phyloP scores from a whole-genome alignment of 2,797 vertebrate species.

The Gymnothorax reevesii region DNA sequence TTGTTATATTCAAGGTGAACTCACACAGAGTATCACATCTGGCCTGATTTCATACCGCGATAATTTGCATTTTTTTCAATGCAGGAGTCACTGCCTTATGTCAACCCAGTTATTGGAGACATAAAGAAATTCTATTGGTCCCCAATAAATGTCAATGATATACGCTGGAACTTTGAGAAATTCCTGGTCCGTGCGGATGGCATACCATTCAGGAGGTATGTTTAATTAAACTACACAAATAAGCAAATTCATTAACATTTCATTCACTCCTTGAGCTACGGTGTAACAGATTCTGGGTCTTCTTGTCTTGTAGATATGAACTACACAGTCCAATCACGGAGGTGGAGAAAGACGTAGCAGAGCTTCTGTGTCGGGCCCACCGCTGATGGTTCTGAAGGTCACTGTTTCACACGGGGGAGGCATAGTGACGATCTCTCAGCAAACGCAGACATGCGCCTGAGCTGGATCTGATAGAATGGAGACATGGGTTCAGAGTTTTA shows the following conservation, averaged over 20 bases:
- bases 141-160: conserved; percentile 75
- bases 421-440: conserved; percentile 74
- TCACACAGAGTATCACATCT: neutral
- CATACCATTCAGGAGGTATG: conserved; percentile 70
- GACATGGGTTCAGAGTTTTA: conserved; percentile 58
- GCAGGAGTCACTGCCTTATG: conserved; percentile 72
- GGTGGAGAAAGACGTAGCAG: conserved; percentile 69
- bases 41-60: neutral
- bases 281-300: conserved; percentile 16
- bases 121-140: conserved; percentile 76
- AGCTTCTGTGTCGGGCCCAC: conserved; percentile 53
- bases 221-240: neutral
- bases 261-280: neutral
- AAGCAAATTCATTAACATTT: neutral
- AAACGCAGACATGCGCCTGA: conserved; percentile 74
- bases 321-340: conserved; percentile 66
- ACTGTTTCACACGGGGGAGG: conserved; percentile 45
- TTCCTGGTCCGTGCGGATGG: conserved; percentile 74
- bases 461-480: conserved; percentile 71
- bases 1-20: conserved; percentile 9
- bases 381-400: neutral
- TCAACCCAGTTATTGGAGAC: conserved; percentile 76
- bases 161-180: conserved; percentile 83
- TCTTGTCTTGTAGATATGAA: conserved; percentile 67
- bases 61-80: conserved; percentile 15